Evolutionary conservation across 1,140 invertebrate genomes (phyloP).

Genomic region (Oscheius sp.): DNA sequence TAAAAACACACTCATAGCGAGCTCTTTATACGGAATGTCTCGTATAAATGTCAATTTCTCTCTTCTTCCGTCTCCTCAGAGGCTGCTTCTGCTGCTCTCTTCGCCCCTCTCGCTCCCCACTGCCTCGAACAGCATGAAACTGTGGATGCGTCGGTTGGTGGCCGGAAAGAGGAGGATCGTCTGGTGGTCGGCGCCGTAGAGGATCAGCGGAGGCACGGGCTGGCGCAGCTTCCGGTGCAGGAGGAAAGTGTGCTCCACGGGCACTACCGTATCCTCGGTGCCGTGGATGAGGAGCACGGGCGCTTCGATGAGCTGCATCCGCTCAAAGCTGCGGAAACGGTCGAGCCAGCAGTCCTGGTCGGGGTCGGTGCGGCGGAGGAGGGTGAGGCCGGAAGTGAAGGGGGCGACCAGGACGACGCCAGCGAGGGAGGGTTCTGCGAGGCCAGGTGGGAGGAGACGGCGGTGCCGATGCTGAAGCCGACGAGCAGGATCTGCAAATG

Average conservation of each 20-base stretch:
- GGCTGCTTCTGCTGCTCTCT: no score
- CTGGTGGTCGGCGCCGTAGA: slow-evolving; percentile 33
- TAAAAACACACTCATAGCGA: no score
- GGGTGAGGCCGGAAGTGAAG: slow-evolving; percentile 30
- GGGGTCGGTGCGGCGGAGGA: slow-evolving; percentile 11
- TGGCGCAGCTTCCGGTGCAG: slow-evolving; percentile 17
- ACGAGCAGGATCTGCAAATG: slow-evolving; percentile 25
- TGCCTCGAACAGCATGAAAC: neutral
- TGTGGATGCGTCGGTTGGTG: slow-evolving; percentile 24
- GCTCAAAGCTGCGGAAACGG: slow-evolving; percentile 34
- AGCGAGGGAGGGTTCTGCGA: slow-evolving; percentile 22
- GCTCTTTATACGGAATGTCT: no score
- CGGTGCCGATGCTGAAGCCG: slow-evolving; percentile 37
- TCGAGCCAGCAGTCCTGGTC: neutral
- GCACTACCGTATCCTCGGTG: slow-evolving; percentile 24
- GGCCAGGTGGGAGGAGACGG: slow-evolving; percentile 27
- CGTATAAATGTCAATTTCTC: no score
- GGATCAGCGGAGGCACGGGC: slow-evolving; percentile 20
- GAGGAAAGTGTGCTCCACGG: slow-evolving; percentile 11
- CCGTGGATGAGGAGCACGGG: slow-evolving; percentile 39
- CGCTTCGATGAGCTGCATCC: slow-evolving; percentile 17
- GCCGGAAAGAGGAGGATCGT: slow-evolving; percentile 37
- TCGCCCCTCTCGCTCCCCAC: no score
- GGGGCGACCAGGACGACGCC: slow-evolving; percentile 39
- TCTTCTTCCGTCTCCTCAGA: no score